Evolutionary conservation across 2,888 invertebrate genomes (phyloP).

Genomic region (Trisateles emortualis): DNA sequence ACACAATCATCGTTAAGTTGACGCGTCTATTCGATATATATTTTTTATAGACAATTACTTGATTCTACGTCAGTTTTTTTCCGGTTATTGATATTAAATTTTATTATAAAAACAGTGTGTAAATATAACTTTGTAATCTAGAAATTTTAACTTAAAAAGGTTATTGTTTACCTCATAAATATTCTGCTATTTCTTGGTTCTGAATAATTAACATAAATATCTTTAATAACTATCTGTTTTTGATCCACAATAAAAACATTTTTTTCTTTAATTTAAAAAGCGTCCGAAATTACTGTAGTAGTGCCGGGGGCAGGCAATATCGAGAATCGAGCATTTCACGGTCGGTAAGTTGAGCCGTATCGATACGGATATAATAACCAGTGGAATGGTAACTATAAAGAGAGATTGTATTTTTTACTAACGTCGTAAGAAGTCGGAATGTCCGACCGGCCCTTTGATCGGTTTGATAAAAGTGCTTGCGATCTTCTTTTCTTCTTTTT

Average conservation of each 20-base stretch:
- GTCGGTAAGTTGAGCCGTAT: slow-evolving; percentile 81
- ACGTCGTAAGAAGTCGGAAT: slow-evolving; percentile 86
- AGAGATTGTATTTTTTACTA: slow-evolving; percentile 87
- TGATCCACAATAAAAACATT: slow-evolving; percentile 37
- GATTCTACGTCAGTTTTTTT: slow-evolving; percentile 17
- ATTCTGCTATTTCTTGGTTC: background rate
- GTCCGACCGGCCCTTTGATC: slow-evolving; percentile 85
- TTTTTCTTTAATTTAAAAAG: slow-evolving; percentile 56
- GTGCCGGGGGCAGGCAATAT: slow-evolving; percentile 73
- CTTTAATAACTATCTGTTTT: slow-evolving; percentile 21
- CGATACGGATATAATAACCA: slow-evolving; percentile 86
- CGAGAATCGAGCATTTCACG: slow-evolving; percentile 81
- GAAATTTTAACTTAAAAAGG: too few species aligned
- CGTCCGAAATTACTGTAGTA: slow-evolving; percentile 65
- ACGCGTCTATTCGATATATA: slow-evolving; percentile 43
- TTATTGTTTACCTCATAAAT: too few species aligned
- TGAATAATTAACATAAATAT: slow-evolving; percentile 12
- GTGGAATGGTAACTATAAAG: slow-evolving; percentile 87
- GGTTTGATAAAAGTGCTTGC: slow-evolving; percentile 83
- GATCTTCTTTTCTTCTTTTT: slow-evolving; percentile 72
- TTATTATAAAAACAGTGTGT: too few species aligned
- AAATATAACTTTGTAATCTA: too few species aligned
- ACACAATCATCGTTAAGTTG: slow-evolving; percentile 73
- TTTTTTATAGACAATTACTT: slow-evolving; percentile 50
- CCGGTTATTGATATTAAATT: background rate